These are phyloP conservation scores for Cecropterus lyciades DNA, from an alignment of 1,140 invertebrate genomes.

Conservation along the genomic window DNA sequence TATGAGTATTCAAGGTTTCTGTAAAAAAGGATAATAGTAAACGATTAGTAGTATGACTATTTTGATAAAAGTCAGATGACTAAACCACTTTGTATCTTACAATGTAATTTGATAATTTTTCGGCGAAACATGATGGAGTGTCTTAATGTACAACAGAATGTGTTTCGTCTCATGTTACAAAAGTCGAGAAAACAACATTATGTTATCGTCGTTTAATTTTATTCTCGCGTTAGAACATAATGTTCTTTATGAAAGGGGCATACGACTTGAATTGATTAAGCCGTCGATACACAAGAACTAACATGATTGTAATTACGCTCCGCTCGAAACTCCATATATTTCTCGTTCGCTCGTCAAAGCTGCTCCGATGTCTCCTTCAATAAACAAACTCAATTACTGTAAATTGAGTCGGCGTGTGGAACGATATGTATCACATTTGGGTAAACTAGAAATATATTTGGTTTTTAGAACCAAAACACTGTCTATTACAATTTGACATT, in stretches of 20 bases:
- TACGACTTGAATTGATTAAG: background rate
- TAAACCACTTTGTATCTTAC: too few relatives aligned
- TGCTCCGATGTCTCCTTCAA: constrained; percentile 9
- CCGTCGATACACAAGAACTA: background rate
- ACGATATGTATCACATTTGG: constrained; percentile 8
- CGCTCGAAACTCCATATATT: constrained; percentile 3
- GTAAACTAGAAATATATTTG: constrained; percentile 8
- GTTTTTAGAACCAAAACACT: too few relatives aligned
- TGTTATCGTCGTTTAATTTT: constrained; percentile 3
- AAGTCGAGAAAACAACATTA: constrained; percentile 3
- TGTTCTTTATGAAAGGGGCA: background rate
- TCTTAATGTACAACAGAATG: background rate
- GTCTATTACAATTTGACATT: too few relatives aligned
- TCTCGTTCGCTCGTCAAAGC: constrained; percentile 22
- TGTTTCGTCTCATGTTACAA: background rate
- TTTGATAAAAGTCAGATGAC: too few relatives aligned
- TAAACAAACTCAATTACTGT: constrained; percentile 26
- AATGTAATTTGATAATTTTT: too few relatives aligned
- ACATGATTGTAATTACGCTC: background rate
- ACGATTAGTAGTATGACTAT: too few relatives aligned
- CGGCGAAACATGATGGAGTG: too few relatives aligned
- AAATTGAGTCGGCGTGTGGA: constrained; percentile 21
- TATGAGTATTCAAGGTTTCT: too few relatives aligned
- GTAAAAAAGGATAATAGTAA: too few relatives aligned
- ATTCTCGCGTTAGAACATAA: background rate